A percentile compares a stretch with the other conserved stretches of the same genome.
These are phyloP conservation scores for Anolis carolinensis DNA, from an alignment of 2,113 vertebrate genomes.

Conservation along the genomic window DNA sequence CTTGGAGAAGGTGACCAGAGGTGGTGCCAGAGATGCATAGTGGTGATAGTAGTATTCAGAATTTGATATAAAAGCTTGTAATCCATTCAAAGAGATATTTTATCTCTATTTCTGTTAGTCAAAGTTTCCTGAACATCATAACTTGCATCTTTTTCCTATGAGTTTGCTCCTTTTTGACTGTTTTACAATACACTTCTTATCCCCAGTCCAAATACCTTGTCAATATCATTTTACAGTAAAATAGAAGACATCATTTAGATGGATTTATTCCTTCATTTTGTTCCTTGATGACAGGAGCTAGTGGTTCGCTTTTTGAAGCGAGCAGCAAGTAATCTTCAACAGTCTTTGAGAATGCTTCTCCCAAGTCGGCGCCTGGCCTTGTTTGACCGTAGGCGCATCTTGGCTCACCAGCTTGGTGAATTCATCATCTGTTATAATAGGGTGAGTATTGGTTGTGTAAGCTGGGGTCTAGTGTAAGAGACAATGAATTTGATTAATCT, in stretches of 20 bases:
- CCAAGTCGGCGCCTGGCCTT: slow-evolving; percentile 83
- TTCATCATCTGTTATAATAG: slow-evolving; percentile 90
- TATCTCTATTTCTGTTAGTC: no score
- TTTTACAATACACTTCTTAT: neutral
- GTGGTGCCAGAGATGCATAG: slow-evolving; percentile 4
- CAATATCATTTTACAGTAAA: neutral
- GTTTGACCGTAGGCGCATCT: slow-evolving; percentile 82
- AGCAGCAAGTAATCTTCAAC: slow-evolving; percentile 89
- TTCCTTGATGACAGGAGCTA: slow-evolving; percentile 82
- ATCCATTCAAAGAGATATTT: no score
- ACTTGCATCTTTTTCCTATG: neutral
- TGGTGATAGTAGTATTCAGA: neutral
- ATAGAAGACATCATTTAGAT: neutral
- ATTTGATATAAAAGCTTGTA: neutral
- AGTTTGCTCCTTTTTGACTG: neutral
- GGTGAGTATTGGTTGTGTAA: slow-evolving; percentile 71
- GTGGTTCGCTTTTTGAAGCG: slow-evolving; percentile 90
- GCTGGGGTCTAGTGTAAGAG: neutral
- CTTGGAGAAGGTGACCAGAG: slow-evolving; percentile 6
- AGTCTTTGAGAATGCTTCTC: slow-evolving; percentile 83
- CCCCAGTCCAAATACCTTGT: neutral
- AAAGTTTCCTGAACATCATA: neutral
- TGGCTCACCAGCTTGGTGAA: slow-evolving; percentile 89
- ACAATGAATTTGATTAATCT: neutral
- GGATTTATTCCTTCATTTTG: neutral